Base-by-base conservation (phyloP, 1,140 invertebrate species). In the Orussus abietinus region DNA sequence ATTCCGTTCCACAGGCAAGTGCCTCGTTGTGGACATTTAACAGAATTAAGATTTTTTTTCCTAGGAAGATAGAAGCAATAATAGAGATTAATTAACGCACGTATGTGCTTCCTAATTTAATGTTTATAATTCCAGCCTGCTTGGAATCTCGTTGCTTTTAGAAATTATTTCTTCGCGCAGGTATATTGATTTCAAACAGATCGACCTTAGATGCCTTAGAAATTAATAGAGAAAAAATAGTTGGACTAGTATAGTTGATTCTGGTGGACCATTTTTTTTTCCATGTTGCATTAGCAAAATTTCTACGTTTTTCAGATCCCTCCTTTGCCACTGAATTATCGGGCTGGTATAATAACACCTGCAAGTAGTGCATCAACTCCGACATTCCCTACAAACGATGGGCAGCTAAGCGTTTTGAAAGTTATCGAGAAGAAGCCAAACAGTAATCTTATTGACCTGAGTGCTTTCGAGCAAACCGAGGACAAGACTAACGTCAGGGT, bases 401-500 rank as follows among this genome's bases (percentile, higher is more conserved):
- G 61, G 28, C 61, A 70, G 32, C 43, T 75, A 25, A 71, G 61
- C 42, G 69, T 75, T 32, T 55, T 75, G 25, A 76, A 69, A 58
- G 52, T 74, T 10, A 67, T 76, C 18, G 74, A 75, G 49, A 77
- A 77, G 34, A 71, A 74, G 22, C 66, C 72, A 49, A 75, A 78
- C 57, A 77, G 69, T 57, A 78, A 79, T 66, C 65, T 78, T 33
- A 80, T 78, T 55, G 77, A 79, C 58, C 56, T 80, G 42, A 72
- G 57, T 42, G 59, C 59, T 34, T 77, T 64, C 37, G 74, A 76
- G 26, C 50, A 57, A 40, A 42, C 55, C 11, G 65, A 66, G 11
- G 66, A 75, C 36, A 77, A 78, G 64, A 78, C 79, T 56, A 80
- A 78, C 67, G 80, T 83, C 46, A 76, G 84, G 64, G 85, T 86